Evolutionary conservation across 2,888 invertebrate genomes (phyloP), one percentile per base, ranked within the genome.

Genomic region (Choristoneura rosaceana): DNA sequence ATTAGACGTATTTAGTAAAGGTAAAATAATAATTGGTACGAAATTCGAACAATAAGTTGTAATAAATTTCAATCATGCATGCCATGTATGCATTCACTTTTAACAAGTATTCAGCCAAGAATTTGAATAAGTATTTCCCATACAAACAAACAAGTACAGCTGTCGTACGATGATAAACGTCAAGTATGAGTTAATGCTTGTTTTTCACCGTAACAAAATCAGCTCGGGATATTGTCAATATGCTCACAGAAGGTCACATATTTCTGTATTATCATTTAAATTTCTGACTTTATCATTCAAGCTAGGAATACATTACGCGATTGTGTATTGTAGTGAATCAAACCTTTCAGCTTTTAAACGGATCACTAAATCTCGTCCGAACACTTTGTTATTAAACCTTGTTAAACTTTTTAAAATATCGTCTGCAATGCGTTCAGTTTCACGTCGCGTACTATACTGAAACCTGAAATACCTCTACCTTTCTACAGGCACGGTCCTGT

Each of bases 391-490:
- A 10, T 3, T 5, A 10, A 33, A 63, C 25, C 47, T 45, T 62
- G 3, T 50, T 45, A 17, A 41, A 59, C 68, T 67, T 59, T 10
- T 15, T 52, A 58, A 45, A 47, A 65, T 60, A 61, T 70, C 74
- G 75, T 69, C 38, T 43, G 84, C 85, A 84, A 80, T 86, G 85
- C 87, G 87, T 71, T 76, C 79, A 74, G 80, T 75, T 70, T 68
- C 87, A 83, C 85, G 79, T 76, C 82, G 77, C 79, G 81, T 66
- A 71, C 73, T 25, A 73, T 69, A 90, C 89, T 89, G 89, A 88
- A 87, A 84, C 76, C 83, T 84, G 87, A 85, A 86, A 81, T 79
- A 70, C 70, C 70, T 70, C 75, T 75, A 79, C 75, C 78, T 73
- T 71, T 71, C 77, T 81, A 81, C 80, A 79, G 65, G 69, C 41